Conservation (phyloP, 2,888 invertebrate species). For the Steinernema hermaphroditum region DNA sequence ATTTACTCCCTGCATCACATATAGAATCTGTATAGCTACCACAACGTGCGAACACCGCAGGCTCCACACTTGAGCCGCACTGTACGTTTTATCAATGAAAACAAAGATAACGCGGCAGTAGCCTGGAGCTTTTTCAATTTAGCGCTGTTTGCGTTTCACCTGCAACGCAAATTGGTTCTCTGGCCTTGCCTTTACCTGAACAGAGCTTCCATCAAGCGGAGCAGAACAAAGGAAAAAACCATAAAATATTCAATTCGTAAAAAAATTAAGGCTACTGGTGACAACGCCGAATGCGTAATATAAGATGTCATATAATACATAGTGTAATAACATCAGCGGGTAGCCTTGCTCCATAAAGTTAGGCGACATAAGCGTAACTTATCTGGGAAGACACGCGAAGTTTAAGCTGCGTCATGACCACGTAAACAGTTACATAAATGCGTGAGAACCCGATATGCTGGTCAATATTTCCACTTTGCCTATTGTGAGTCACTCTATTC, state of each 20-base stretch:
- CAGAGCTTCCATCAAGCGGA: no score
- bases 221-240: background rate
- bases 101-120: slow-evolving; percentile 16
- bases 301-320: no score
- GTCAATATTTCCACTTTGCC: slow-evolving; percentile 20
- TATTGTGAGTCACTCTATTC: slow-evolving; percentile 6
- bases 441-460: background rate
- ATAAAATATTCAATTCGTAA: background rate
- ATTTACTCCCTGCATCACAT: no score
- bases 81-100: background rate
- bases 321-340: background rate
- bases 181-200: no score
- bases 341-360: no score
- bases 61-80: no score
- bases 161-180: background rate
- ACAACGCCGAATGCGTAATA: background rate
- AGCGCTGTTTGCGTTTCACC: background rate
- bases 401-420: background rate
- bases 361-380: no score
- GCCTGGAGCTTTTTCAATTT: background rate
- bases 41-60: no score
- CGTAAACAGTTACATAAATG: background rate
- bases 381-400: background rate
- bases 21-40: no score
- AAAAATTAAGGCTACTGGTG: background rate